Evolutionary conservation across 1,140 invertebrate genomes (phyloP).

Genomic region (Ruditapes philippinarum): DNA sequence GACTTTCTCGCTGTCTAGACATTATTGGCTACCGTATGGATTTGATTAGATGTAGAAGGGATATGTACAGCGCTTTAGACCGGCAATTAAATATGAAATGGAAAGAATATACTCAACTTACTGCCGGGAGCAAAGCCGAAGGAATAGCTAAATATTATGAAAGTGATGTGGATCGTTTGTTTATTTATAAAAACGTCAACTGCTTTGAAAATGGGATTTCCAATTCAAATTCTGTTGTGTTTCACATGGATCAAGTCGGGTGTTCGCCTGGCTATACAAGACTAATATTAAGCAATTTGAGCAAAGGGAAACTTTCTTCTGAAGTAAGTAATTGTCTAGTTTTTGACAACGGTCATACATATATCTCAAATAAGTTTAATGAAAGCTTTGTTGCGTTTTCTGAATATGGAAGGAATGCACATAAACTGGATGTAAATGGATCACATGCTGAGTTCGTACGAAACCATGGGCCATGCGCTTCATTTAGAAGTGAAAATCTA

Average conservation of each 20-base stretch:
- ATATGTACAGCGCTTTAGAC: neutral
- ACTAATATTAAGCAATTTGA: neutral
- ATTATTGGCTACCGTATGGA: neutral
- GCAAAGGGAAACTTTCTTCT: too few species aligned
- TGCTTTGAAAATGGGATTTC: neutral
- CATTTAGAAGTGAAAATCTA: neutral
- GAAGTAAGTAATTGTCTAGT: too few species aligned
- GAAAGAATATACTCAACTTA: neutral
- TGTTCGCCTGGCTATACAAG: neutral
- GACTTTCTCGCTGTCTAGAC: too few species aligned
- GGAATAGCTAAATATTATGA: slow-evolving; percentile 27
- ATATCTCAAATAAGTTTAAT: neutral
- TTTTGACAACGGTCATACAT: too few species aligned
- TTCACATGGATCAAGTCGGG: neutral
- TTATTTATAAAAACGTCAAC: neutral
- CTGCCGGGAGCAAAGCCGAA: slow-evolving; percentile 48
- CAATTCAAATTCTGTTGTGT: neutral
- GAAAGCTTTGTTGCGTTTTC: neutral
- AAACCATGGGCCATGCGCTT: neutral
- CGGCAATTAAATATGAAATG: neutral
- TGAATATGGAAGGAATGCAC: neutral
- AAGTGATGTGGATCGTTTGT: slow-evolving; percentile 47
- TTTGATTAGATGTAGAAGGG: neutral
- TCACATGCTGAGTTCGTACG: neutral
- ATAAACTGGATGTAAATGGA: neutral